Evolutionary conservation across 2,888 invertebrate species (phyloP).

Genomic region (Sussaba pulchella): DNA sequence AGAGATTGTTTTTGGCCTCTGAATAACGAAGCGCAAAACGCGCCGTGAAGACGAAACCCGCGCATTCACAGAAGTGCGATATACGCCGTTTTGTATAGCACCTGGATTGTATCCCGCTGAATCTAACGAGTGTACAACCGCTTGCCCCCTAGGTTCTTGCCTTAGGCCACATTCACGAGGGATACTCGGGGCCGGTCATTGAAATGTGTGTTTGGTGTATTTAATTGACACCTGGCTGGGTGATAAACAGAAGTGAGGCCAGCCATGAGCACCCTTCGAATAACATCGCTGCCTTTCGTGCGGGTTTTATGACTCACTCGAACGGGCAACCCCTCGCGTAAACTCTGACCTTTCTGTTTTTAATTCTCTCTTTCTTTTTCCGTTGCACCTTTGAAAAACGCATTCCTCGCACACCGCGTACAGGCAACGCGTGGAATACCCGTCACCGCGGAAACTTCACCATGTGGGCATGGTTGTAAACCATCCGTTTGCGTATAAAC

Average conservation of each 20-base stretch:
- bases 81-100: background rate
- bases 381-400: background rate
- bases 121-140: conserved; percentile 2
- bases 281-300: conserved; percentile 1
- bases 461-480: too few species aligned
- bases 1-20: too few species aligned
- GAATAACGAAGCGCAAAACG: too few species aligned
- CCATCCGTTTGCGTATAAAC: too few species aligned
- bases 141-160: conserved; percentile 1
- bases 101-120: conserved; percentile 18
- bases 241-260: conserved; percentile 37
- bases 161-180: conserved; percentile 12
- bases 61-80: conserved; percentile 2
- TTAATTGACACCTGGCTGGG: conserved; percentile 66
- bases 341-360: background rate
- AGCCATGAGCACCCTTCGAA: conserved; percentile 30
- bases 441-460: too few species aligned
- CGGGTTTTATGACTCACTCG: conserved; percentile 45
- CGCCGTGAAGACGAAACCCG: too few species aligned
- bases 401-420: background rate
- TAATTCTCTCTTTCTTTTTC: background rate
- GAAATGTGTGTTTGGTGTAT: conserved; percentile 46
- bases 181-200: background rate
- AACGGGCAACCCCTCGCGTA: background rate
- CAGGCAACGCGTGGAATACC: background rate